Percentiles rank a stretch among this genome's conserved stretches.
Conservation (phyloP, 1,140 invertebrate species). For the Sarcophaga peregrina region DNA sequence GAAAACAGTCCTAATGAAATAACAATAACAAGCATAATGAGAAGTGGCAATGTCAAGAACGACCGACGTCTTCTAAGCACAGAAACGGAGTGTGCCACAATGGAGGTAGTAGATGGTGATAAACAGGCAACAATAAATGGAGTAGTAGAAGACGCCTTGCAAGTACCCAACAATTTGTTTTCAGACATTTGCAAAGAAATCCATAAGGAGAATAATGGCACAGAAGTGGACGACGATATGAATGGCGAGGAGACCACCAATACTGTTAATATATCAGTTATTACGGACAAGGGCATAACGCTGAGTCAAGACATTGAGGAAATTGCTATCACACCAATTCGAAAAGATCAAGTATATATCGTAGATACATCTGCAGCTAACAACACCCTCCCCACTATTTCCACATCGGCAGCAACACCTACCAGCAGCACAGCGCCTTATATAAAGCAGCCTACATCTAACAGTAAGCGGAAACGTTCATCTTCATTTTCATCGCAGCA, state of each 20-base stretch:
- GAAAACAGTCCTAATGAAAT: constrained; percentile 49
- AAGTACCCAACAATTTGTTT: constrained; percentile 28
- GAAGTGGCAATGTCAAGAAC: constrained; percentile 11
- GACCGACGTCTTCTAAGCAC: not conserved
- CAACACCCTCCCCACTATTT: not conserved
- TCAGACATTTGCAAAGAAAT: constrained; percentile 34
- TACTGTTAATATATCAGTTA: constrained; percentile 6
- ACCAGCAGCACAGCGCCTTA: not conserved
- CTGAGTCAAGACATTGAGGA: constrained; percentile 37
- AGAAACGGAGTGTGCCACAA: not conserved
- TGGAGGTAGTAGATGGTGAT: constrained; percentile 29
- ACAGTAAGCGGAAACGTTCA: constrained; percentile 53
- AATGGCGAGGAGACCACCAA: constrained; percentile 5
- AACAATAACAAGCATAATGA: constrained; percentile 38
- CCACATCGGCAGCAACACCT: not conserved
- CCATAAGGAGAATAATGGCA: not conserved
- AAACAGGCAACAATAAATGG: not conserved
- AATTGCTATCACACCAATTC: constrained; percentile 24
- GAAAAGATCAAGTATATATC: constrained; percentile 37
- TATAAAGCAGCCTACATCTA: not conserved
- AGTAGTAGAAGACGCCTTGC: not conserved
- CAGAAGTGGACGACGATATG: not conserved
- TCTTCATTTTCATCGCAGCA: constrained; percentile 58
- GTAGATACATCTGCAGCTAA: constrained; percentile 19
- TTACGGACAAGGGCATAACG: constrained; percentile 32